A percentile compares a stretch with the other conserved stretches of the same genome.
These are phyloP conservation scores for Bombus superbus DNA, from an alignment of 1,140 invertebrate species.

Conservation along the genomic window DNA sequence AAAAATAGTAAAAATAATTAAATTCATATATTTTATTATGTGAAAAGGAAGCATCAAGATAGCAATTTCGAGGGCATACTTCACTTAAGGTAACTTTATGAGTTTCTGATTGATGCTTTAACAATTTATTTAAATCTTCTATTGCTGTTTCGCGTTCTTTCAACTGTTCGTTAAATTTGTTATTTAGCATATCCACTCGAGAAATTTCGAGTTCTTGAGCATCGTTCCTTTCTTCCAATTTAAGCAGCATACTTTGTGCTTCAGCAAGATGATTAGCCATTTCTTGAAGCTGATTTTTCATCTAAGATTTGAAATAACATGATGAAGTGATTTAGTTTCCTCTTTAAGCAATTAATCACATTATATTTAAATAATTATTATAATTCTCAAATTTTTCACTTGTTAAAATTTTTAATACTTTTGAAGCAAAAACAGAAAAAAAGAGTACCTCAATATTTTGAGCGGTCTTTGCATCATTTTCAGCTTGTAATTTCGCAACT, in stretches of 20 bases:
- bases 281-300: slow-evolving; percentile 71
- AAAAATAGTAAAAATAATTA: slow-evolving; percentile 41
- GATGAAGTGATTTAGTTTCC: slow-evolving; percentile 10
- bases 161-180: slow-evolving; percentile 69
- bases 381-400: too few species aligned
- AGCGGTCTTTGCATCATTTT: slow-evolving; percentile 62
- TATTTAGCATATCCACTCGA: slow-evolving; percentile 68
- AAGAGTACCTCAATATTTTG: slow-evolving; percentile 70
- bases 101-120: slow-evolving; percentile 46
- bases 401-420: neutral
- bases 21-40: neutral
- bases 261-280: slow-evolving; percentile 71
- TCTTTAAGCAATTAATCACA: neutral
- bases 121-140: slow-evolving; percentile 49
- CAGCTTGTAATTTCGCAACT: slow-evolving; percentile 67
- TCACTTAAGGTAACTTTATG: slow-evolving; percentile 49
- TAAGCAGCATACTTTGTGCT: slow-evolving; percentile 69
- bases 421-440: neutral
- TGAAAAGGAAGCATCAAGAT: neutral
- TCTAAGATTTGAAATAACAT: slow-evolving; percentile 58
- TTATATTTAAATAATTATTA: slow-evolving; percentile 12
- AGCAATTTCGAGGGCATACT: slow-evolving; percentile 50
- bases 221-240: slow-evolving; percentile 75
- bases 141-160: slow-evolving; percentile 59
- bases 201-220: slow-evolving; percentile 70